Base-by-base conservation (phyloP, 1,140 invertebrate species). In the Drosophila pseudoananassae region DNA sequence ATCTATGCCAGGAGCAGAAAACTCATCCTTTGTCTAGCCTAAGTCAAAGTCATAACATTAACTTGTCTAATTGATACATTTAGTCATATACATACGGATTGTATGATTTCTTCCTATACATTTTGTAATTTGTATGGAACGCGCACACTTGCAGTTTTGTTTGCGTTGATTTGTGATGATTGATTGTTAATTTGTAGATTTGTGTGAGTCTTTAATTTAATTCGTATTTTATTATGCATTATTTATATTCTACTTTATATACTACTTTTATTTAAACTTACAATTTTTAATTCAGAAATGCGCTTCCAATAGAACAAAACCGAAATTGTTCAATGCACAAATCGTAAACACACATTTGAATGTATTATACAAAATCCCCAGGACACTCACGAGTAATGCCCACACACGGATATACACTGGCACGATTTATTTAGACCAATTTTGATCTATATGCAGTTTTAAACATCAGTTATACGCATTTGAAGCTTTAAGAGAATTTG, bases 1-100 rank as follows among this genome's bases (percentile, higher is more conserved):
- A 87, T 87, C 56, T 78, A 82, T 75, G 81, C 81, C 72, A 85
- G 79, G 74, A 84, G 76, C 81, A 80, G 47, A 72, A 56, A 68
- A 49, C 36, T 69, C 72, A 73, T 57, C 50, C 65, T 85, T 84
- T 81, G 76, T 58, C 49, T 87, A 82, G 74, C 59, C 75, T 87
- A 88, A 87, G 82, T 83, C 79, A 76, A 73, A 87, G 83, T 88
- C 83, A 87, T 87, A 88, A 76, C 87, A 61, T 81, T 77, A 81
- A 72, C 73, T 59, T 60, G 72, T 70, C 61, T 78, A 55, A 75
- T 78, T 65, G 60, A 63, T 76, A 83, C 69, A 56, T 69, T 63
- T 57, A 78, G 75, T 68, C 55, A 46, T 54, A 75, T 57, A 65
- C 27, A 51, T 57, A 60, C 33, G 53, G 45, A 56, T 60, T 51